Conservation (phyloP, 2,797 vertebrate species). For the Anguilla megastoma region DNA sequence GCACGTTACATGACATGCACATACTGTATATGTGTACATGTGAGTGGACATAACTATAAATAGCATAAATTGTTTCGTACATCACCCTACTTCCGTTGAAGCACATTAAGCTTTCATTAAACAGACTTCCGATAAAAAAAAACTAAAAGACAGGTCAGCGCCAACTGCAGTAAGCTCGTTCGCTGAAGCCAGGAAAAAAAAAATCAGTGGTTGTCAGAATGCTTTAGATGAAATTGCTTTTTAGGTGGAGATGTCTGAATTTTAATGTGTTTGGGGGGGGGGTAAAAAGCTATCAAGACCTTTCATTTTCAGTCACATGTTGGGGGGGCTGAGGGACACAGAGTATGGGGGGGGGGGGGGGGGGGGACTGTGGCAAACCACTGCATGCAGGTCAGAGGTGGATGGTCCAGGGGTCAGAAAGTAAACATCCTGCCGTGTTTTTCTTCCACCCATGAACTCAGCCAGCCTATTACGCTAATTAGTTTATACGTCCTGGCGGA, state of each 20-base stretch:
- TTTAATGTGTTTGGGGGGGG: background rate
- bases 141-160: slow-evolving; percentile 1
- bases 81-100: background rate
- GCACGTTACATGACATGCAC: no score
- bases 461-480: no score
- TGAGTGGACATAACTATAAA: background rate
- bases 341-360: background rate
- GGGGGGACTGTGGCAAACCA: background rate
- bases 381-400: no score
- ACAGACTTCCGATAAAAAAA: background rate
- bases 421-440: no score
- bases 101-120: background rate
- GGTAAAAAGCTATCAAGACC: background rate
- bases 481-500: no score
- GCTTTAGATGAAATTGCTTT: background rate
- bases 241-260: background rate
- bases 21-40: background rate
- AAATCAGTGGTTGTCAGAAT: background rate
- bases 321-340: background rate
- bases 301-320: background rate
- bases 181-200: background rate
- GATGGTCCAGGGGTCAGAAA: no score
- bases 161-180: background rate
- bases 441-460: no score
- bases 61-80: no score